Base-by-base conservation (phyloP, 2,797 vertebrate genomes). In the Glyptemys insculpta region DNA sequence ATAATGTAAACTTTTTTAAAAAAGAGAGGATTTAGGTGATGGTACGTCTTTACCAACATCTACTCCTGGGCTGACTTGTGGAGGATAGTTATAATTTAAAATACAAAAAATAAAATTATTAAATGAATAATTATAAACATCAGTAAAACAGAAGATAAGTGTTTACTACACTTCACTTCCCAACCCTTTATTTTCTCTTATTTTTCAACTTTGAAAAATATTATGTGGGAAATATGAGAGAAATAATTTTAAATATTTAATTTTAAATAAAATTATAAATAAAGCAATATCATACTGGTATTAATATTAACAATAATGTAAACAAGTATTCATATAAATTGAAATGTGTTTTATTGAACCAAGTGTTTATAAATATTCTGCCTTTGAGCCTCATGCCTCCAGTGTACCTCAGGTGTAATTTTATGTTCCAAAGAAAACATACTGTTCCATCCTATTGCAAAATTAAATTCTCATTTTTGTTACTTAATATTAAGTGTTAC, bases 381-480 rank as follows among this genome's bases (percentile, higher is more conserved):
- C 72, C 41, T 76, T 68, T 68, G n/a, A 68, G 62, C 94, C 81
- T n/a, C 49, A 1, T 8, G 11, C 85, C 50, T 88, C 89, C 93
- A 62, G 21, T 8, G 78, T 44, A 52, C 44, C 72, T 87, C 44
- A 85, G 59, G 53, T 76, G 31, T n/a, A 50, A 54, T 83, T 94
- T 79, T 57, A 27, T 91, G 50, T 14, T 88, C 41, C 19, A 78
- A 8, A 59, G 72, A 65, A 91, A 91, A 79, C 72, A 41, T 80
- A 23, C 54, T 85, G 0, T 92, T 95, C 92, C 54, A 91, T 74
- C 2, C 54, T 91, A 83, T 80, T 92, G 54, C 12, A 86, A 85
- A 85, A 86, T 82, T 3, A 29, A 81, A 29, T 86, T 57, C 53
- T 68, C 76, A 5, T 91, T 95, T 93, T 44, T 92, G 74, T 83